Evolutionary conservation across 2,113 vertebrate species (phyloP).

Genomic region (Coptodon bakossiorum): DNA sequence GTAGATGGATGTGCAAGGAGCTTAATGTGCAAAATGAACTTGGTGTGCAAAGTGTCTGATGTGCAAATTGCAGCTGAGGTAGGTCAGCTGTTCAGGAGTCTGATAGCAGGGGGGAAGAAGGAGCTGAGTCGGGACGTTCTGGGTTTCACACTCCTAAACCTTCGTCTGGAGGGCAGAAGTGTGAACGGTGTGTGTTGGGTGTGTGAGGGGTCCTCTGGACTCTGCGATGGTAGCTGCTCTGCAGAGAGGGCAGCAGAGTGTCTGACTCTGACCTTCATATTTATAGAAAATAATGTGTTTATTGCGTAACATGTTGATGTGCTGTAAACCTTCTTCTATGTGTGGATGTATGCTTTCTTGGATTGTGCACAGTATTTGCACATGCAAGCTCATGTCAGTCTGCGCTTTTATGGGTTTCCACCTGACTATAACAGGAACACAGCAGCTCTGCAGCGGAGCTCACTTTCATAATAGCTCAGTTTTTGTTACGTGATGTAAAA

Average conservation of each 20-base stretch:
- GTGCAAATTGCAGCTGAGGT: neutral
- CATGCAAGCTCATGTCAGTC: neutral
- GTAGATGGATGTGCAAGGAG: neutral
- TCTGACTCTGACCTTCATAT: neutral
- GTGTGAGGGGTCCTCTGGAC: neutral
- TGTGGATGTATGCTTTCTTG: neutral
- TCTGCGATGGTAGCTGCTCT: neutral
- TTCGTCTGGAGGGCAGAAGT: no score
- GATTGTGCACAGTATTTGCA: neutral
- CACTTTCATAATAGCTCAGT: neutral
- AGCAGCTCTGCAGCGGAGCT: neutral
- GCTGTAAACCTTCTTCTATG: neutral
- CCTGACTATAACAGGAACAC: neutral
- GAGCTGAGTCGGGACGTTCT: neutral
- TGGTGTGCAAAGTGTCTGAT: neutral
- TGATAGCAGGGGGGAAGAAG: neutral
- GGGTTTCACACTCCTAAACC: no score
- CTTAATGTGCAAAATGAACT: neutral
- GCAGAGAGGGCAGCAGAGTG: accelerated
- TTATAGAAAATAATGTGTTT: neutral
- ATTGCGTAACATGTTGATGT: neutral
- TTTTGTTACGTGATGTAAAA: neutral
- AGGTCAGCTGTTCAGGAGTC: neutral
- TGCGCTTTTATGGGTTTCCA: neutral
- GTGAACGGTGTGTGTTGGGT: no score